Conservation (phyloP, 2,113 vertebrate species). For the Anser brachyrhynchus region DNA sequence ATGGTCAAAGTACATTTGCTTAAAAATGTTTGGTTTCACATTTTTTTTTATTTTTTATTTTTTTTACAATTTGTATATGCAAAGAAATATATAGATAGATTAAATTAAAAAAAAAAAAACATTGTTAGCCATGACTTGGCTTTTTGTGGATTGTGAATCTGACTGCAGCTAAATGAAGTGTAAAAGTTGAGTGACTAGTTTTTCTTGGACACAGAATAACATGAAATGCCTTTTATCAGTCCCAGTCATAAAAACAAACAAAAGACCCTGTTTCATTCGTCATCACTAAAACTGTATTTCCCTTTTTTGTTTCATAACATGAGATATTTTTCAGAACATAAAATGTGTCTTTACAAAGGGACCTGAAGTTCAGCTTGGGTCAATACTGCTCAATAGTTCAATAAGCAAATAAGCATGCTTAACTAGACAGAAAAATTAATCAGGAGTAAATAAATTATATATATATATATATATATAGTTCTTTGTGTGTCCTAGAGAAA, state of each 20-base stretch:
- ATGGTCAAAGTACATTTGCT: background rate
- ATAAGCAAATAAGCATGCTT: background rate
- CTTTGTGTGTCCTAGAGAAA: background rate
- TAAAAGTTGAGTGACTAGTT: background rate
- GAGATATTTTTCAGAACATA: background rate
- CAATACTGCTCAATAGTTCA: background rate
- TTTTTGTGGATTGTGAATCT: background rate
- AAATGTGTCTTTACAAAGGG: background rate
- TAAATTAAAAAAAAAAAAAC: background rate
- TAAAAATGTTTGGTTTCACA: background rate
- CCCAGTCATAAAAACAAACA: fast-evolving
- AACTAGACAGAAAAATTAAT: background rate
- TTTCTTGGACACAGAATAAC: background rate
- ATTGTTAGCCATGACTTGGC: background rate
- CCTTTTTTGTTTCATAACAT: background rate
- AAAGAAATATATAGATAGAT: too few species aligned
- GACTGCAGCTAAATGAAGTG: background rate
- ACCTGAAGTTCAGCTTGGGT: background rate
- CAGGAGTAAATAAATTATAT: background rate
- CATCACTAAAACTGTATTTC: background rate
- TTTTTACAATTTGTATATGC: too few species aligned
- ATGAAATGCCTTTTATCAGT: background rate
- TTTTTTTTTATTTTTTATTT: background rate
- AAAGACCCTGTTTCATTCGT: background rate
- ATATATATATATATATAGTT: background rate